Base-by-base conservation (phyloP, 2,888 invertebrate genomes). In the Eudemis profundana region DNA sequence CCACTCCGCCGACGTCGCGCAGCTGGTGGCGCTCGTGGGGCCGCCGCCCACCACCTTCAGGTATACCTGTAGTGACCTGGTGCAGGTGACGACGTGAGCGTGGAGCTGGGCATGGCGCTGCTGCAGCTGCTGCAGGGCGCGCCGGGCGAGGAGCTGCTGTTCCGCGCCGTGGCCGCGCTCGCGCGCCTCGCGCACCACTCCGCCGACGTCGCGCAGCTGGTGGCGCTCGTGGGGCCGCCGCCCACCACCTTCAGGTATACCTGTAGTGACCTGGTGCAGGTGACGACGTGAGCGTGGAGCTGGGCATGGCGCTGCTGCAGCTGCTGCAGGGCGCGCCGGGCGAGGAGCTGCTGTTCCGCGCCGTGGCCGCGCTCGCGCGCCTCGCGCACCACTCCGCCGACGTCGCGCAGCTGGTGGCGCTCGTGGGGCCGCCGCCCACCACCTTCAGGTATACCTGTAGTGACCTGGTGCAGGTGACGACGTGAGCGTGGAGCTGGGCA, bases 211-310 rank as follows among this genome's bases (percentile, higher is more conserved):
- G 97, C 97, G 40, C 97, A 97, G 84, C 94, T 98, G 68, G 95
- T 98, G 70, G 96, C 97, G 84, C 96, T 98, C 95, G 96, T 98
- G 79, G 98, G 98, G 19, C 98, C 98, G 8, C 95, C 96, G 86
- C 97, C 98, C 49, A 93, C 94, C 76, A 95, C 95, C 78, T 97
- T 97, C 89, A 94, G 95, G 79, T 86, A 68, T 2, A n/a, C n/a
- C 56, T 67, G 63, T 40, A 36, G 62, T 46, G 36, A 53, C 60
- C 50, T 2, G 19, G 4, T 10, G 27, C 10, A 98, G 98, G 97
- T 98, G 65, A 98, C 86, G 98, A 98, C 86, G 96, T 98, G 61
- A 97, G 97, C 67, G 97, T 97, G 65, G 98, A 98, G 89, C 89
- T 98, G 81, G 95, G 97, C 49, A 97, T 98, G 96, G 98, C 98